Base-by-base conservation (phyloP, 2,113 vertebrate genomes). In the Rhizomys pruinosus region DNA sequence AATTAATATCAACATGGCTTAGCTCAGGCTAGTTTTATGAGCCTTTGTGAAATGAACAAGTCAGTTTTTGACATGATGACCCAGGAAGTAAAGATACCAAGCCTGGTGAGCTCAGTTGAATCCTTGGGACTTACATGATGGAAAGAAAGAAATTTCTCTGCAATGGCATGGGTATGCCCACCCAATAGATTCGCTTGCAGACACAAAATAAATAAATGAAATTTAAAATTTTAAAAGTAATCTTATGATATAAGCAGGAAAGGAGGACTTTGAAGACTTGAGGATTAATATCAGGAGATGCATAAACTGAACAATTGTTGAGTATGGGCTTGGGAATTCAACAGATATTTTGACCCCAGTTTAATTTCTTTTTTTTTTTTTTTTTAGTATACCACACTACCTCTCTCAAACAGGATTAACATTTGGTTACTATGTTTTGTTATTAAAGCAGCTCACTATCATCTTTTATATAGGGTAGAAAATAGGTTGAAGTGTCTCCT, bases 391-490 rank as follows among this genome's bases (percentile, higher is more conserved):
- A 78, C 25, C 3, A 61, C 22, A 68, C 29, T 52, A 15, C 68
- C n/a, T 90, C 37, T 97, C 69, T 95, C 61, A 92, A 90, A 94
- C 57, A 72, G 73, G 25, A 20, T 92, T 91, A 95, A 44, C 95
- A 92, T 92, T 96, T 96, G 59, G 69, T 76, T 92, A 76, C 82
- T 64, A 57, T 64, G n/a, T 82, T 91, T 82, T 97, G 90, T 97
- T 96, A 95, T 96, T 96, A 97, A 97, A 96, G 72, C 52, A 73
- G n/a, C 71, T 96, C 72, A 93, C 84, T n/a, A 91, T 37, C 74
- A 90, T 96, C 95, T 96, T 97, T 92, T 93, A 93, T 93, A 93
- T 84, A 88, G 72, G 47, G 69, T 95, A 92, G 94, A 84, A 95
- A 96, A 95, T 89, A 88, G 78, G 72, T 87, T 92, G 95, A 96